Conservation (phyloP, 1,140 invertebrate genomes). For the Riptortus pedestris region DNA sequence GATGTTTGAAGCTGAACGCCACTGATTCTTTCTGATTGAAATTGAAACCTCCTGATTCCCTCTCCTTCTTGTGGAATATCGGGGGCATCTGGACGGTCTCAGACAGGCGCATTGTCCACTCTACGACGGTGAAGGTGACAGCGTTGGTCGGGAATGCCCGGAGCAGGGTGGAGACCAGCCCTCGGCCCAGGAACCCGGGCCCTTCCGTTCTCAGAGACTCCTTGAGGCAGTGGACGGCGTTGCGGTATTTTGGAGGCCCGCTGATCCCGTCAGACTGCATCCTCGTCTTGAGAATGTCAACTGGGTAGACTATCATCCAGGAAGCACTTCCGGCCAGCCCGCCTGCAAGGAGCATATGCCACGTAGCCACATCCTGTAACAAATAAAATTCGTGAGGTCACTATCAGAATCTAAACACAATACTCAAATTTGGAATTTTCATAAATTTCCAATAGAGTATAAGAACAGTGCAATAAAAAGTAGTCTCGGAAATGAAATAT, state of each 20-base stretch:
- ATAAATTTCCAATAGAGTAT: background rate
- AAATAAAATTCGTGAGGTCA: slow-evolving; percentile 34
- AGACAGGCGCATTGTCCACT: slow-evolving; percentile 50
- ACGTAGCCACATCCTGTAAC: slow-evolving; percentile 36
- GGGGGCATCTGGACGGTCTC: background rate
- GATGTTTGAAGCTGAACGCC: no score
- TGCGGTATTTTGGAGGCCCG: slow-evolving; percentile 45
- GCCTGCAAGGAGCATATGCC: slow-evolving; percentile 59
- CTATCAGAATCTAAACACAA: background rate
- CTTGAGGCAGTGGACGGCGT: slow-evolving; percentile 58
- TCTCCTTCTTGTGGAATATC: no score
- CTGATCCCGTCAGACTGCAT: slow-evolving; percentile 62
- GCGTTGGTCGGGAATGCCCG: slow-evolving; percentile 89
- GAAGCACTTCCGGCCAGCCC: slow-evolving; percentile 72
- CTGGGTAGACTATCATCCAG: slow-evolving; percentile 76
- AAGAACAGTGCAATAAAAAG: slow-evolving; percentile 20
- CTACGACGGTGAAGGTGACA: slow-evolving; percentile 75
- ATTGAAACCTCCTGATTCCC: no score
- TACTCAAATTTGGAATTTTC: background rate
- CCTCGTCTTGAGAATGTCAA: slow-evolving; percentile 82
- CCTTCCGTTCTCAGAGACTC: slow-evolving; percentile 61
- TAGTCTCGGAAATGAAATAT: no score
- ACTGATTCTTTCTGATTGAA: no score
- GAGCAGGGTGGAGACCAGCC: slow-evolving; percentile 62
- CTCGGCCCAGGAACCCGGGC: slow-evolving; percentile 51